Percentiles rank a stretch among this genome's conserved stretches.
phyloP scores from a whole-genome alignment of 2,888 invertebrate genomes.

The Rhingia campestris region DNA sequence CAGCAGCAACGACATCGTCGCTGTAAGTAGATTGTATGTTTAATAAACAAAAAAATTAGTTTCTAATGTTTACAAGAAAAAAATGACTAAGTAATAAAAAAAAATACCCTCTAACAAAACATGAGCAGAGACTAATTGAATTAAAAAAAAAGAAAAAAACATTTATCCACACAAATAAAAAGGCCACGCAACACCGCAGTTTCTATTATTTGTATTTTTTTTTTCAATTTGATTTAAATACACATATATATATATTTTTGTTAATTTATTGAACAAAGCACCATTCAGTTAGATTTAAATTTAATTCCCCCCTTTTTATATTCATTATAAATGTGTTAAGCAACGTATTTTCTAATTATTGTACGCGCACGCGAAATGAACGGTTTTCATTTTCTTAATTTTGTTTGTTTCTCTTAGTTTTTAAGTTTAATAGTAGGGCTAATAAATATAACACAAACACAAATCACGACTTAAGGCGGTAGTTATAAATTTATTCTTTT shows the following conservation, averaged over 20 bases:
- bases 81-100: constrained; percentile 28
- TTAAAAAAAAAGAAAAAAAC: constrained; percentile 43
- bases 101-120: constrained; percentile 27
- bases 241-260: constrained; percentile 39
- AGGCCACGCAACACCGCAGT: constrained; percentile 56
- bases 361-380: not conserved
- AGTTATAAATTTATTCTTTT: no score
- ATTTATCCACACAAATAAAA: constrained; percentile 41
- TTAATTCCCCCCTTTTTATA: constrained; percentile 30
- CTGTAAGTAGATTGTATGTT: constrained; percentile 63
- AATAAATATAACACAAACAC: no score
- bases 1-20: constrained; percentile 48
- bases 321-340: constrained; percentile 27
- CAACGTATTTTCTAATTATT: constrained; percentile 33
- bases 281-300: constrained; percentile 44
- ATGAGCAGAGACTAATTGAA: constrained; percentile 66
- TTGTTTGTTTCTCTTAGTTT: no score
- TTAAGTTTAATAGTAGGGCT: no score
- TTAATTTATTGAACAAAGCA: constrained; percentile 73
- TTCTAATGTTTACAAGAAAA: constrained; percentile 33
- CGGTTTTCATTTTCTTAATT: not conserved
- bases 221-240: constrained; percentile 20
- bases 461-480: no score
- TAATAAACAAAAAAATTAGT: constrained; percentile 58
- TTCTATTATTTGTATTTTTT: constrained; percentile 52